Conservation (phyloP, 2,888 invertebrate species). For the Limnephilus rhombicus region DNA sequence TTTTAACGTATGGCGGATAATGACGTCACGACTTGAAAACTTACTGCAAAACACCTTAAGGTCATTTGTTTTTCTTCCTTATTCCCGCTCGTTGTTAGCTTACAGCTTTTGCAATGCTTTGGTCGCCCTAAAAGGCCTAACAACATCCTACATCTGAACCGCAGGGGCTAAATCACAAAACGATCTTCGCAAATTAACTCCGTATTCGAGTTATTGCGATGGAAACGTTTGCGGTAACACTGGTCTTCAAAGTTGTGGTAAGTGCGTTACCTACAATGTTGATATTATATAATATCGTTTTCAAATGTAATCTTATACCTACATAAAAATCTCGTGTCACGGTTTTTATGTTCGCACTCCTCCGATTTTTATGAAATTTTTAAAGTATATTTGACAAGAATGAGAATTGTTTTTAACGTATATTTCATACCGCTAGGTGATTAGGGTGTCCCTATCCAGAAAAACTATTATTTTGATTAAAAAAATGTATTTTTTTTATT, state of each 20-base stretch:
- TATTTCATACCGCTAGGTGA: too few relatives aligned
- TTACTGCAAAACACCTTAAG: slow-evolving; percentile 4
- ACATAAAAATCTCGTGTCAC: too few relatives aligned
- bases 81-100: background rate
- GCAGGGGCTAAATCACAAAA: background rate
- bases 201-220: background rate
- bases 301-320: too few relatives aligned
- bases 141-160: background rate
- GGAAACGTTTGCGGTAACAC: background rate
- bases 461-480: too few relatives aligned
- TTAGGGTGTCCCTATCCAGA: too few relatives aligned
- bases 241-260: background rate
- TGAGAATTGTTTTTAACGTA: too few relatives aligned
- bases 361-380: too few relatives aligned
- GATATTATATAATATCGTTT: too few relatives aligned
- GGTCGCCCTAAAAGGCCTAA: slow-evolving; percentile 1
- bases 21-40: slow-evolving; percentile 20
- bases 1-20: slow-evolving; percentile 8
- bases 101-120: background rate
- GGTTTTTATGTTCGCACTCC: too few relatives aligned
- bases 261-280: background rate
- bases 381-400: too few relatives aligned
- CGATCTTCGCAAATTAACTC: background rate
- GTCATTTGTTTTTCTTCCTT: slow-evolving; percentile 6
- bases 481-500: too few relatives aligned